Base-by-base conservation (phyloP, 2,113 vertebrate genomes). In the Stigmatopora nigra region DNA sequence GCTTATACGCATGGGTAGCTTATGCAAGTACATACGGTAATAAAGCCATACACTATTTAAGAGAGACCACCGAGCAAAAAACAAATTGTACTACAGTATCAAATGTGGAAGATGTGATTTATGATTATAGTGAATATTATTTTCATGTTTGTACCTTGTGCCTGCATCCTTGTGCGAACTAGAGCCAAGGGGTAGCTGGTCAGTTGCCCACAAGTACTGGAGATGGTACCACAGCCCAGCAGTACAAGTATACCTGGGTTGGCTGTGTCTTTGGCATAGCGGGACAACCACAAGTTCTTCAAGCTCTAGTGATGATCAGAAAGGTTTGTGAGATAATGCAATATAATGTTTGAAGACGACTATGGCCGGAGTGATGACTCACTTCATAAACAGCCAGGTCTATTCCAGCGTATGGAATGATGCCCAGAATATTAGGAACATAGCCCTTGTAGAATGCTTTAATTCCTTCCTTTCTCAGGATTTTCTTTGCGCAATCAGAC, bases 361-460 rank as follows among this genome's bases (percentile, higher is more conserved):
- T n/a, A 3, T 4, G 10, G 3, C 45, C 46, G 12, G 8, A 8
- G 19, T 17, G 9, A 7, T 13, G 49, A 82, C 84, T 71, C 73
- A 97, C 97, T 94, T 99, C 97, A 72, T 99, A 99, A 64, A 98
- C 89, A 46, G 94, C 94, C 81, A 99, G 91, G 69, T 99, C 97
- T 55, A 99, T 99, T 49, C 97, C 96, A 66, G 97, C 95, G 0
- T 99, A 98, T 5, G 97, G 96, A 85, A 98, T 97, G 79, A 99
- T 98, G 68, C 97, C 96, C 67, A 99, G 72, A 68, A 99, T 94
- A 75, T 99, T 99, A 60, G 96, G 96, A 72, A 97, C 5, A 68
- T 99, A 99, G 47, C 97, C 97, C 86, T 99, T 99, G 87, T 96
- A 99, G 81, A 99, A 99, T 0, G 96, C 94, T 73, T 90, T 92